phyloP scores from a whole-genome alignment of 2,113 vertebrate species.

The Lonchura striata region DNA sequence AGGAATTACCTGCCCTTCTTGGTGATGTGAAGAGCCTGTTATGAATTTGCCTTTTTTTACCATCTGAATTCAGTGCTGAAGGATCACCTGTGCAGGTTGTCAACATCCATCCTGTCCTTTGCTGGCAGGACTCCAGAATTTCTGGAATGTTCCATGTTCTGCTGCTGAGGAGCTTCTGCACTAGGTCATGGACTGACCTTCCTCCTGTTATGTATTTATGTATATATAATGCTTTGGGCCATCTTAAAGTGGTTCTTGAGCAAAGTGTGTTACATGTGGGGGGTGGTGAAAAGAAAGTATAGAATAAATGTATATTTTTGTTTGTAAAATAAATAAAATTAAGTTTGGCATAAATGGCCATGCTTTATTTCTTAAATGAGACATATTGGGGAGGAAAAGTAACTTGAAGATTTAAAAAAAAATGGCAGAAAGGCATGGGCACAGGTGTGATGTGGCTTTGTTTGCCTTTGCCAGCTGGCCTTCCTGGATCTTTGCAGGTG shows the following conservation, averaged over 20 bases:
- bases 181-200: constrained; percentile 16
- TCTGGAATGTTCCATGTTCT: background rate
- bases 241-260: constrained; percentile 5
- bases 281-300: constrained; percentile 7
- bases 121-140: background rate
- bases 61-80: background rate
- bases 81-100: background rate
- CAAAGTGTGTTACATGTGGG: background rate
- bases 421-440: no score
- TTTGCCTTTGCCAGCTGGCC: background rate
- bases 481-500: background rate
- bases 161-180: constrained; percentile 46
- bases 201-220: background rate
- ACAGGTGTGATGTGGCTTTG: background rate
- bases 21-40: background rate
- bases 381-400: background rate
- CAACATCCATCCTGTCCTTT: background rate
- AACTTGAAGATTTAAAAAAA: background rate
- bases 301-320: constrained; percentile 70
- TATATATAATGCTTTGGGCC: constrained; percentile 3
- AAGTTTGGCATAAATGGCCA: constrained; percentile 59
- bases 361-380: background rate
- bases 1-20: background rate
- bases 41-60: background rate
- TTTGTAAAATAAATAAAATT: constrained; percentile 68